Conservation (phyloP, 2,797 vertebrate genomes). For the Gambelia wislizenii region DNA sequence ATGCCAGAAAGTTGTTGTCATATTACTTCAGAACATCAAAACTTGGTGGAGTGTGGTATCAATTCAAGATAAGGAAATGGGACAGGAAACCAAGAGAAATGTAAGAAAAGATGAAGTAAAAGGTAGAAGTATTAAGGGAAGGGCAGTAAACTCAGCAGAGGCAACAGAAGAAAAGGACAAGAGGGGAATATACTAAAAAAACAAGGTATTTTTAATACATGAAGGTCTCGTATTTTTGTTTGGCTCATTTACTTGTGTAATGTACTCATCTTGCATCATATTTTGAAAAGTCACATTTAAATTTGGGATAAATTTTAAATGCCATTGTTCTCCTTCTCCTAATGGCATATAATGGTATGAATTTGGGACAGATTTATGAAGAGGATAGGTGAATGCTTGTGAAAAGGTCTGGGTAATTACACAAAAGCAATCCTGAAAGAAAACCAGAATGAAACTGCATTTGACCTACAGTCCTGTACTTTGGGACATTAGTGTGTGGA, state of each 20-base stretch:
- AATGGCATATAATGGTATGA: no score
- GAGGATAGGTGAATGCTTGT: background rate
- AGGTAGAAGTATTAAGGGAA: conserved; percentile 8
- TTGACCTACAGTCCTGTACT: background rate
- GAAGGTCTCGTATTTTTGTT: background rate
- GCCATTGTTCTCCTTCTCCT: no score
- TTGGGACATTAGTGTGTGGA: background rate
- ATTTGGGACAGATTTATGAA: background rate
- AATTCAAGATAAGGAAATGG: conserved; percentile 30
- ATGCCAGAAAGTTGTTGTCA: conserved; percentile 23
- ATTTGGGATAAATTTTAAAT: background rate
- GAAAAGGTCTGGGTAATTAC: background rate
- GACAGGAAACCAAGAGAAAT: background rate
- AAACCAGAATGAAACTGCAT: background rate
- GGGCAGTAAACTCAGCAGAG: background rate
- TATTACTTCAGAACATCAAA: conserved; percentile 32
- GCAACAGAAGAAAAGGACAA: conserved; percentile 15
- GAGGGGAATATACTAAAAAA: background rate
- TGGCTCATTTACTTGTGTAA: background rate
- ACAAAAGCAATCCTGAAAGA: background rate
- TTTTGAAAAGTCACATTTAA: background rate
- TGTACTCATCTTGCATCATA: background rate
- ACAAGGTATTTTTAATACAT: background rate
- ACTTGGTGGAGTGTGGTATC: conserved; percentile 24
- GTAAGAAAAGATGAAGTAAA: conserved; percentile 20